Evolutionary conservation across 2,888 invertebrate genomes (phyloP), one percentile per base, ranked within the genome.

Genomic region (Neoitamus cyanurus): DNA sequence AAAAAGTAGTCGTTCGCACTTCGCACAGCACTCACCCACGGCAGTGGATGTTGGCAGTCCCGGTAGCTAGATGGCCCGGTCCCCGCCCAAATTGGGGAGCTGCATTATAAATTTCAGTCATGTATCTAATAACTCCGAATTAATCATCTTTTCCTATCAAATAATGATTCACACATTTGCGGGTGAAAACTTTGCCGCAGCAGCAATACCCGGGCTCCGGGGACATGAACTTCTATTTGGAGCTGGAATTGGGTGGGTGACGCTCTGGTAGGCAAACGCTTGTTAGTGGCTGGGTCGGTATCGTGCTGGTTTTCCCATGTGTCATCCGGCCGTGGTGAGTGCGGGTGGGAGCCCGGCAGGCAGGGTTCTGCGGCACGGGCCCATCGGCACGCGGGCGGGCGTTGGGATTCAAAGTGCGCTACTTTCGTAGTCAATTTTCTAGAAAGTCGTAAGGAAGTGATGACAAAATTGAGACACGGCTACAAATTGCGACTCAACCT

Each of bases 81-180:
- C 58, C 25, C 34, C 20, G 31, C 31, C 28, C 69, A 73, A 83
- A 83, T 20, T 15, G 20, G 31, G 34, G n/a, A 37, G 46, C 31
- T 83, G 83, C 88, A 91, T 90, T 90, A 90, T 90, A 90, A 90
- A 90, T 91, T 90, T 90, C 88, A 90, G 90, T 91, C 90, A 90
- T 90, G 90, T 90, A 90, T 90, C 90, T 90, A 90, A 90, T 90
- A 90, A 90, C 90, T 90, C 89, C 89, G 90, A 90, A 90, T 91
- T 91, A 91, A 90, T 90, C 90, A 90, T 90, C 90, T 90, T 89
- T 90, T 90, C 89, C 90, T 88, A 89, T 88, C 86, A 86, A 88
- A 87, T 87, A 87, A 88, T 88, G 87, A 87, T 87, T 87, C 86
- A 86, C 87, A 86, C 86, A 88, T 87, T 87, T 87, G 73, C 73